These are phyloP conservation scores for Notodonta ziczac DNA, from an alignment of 2,888 invertebrate genomes.

Conservation along the genomic window DNA sequence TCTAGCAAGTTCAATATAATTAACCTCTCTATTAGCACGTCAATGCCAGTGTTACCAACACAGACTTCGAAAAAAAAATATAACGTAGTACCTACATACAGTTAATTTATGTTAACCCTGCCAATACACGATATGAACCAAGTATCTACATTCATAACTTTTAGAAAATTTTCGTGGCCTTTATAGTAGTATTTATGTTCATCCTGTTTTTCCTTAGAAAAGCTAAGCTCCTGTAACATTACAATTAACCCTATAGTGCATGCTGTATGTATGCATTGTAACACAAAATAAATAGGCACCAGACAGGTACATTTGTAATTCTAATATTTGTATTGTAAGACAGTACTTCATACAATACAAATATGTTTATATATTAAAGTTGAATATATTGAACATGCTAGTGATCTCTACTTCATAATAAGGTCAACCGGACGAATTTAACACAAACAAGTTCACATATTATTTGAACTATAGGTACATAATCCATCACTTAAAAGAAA, in stretches of 20 bases:
- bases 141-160: too few relatives aligned
- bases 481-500: conserved; percentile 1
- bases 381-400: conserved; percentile 5
- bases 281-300: neutral
- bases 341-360: neutral
- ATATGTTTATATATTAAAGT: too few relatives aligned
- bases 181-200: too few relatives aligned
- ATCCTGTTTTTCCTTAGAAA: too few relatives aligned
- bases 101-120: neutral
- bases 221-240: too few relatives aligned
- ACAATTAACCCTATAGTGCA: too few relatives aligned
- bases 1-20: conserved; percentile 33
- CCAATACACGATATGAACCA: too few relatives aligned
- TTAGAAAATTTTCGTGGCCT: too few relatives aligned
- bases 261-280: neutral
- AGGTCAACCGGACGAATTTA: neutral
- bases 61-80: neutral
- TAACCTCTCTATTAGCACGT: conserved; percentile 26
- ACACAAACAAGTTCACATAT: neutral
- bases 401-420: neutral
- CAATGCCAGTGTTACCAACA: neutral
- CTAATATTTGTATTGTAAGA: neutral
- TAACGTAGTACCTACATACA: neutral
- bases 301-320: neutral
- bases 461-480: neutral